Percentiles rank a stretch among this genome's conserved stretches.
These are phyloP conservation scores for Heliothis subflexa DNA, from an alignment of 1,140 invertebrate species.

Conservation along the genomic window DNA sequence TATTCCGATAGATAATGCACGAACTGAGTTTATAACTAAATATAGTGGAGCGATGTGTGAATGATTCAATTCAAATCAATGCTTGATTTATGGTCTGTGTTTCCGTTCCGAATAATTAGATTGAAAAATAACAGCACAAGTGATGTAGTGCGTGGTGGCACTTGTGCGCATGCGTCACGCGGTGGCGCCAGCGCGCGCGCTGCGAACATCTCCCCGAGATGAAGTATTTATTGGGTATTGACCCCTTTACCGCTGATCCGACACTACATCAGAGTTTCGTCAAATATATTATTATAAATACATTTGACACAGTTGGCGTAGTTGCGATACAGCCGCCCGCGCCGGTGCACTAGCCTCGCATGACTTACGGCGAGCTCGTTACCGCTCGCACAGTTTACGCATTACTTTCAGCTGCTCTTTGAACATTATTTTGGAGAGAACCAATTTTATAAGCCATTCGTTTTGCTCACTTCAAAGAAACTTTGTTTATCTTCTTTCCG, in stretches of 20 bases:
- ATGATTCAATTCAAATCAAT: constrained; percentile 31
- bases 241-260: constrained; percentile 25
- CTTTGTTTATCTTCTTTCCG: neutral
- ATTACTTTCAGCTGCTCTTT: neutral
- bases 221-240: constrained; percentile 43
- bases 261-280: constrained; percentile 29
- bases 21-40: constrained; percentile 3
- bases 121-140: constrained; percentile 31
- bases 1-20: neutral
- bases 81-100: constrained; percentile 17
- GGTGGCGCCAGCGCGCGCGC: constrained; percentile 1
- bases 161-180: constrained; percentile 38
- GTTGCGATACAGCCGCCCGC: too few species aligned
- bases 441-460: constrained; percentile 17
- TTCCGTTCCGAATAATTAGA: constrained; percentile 33
- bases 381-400: neutral
- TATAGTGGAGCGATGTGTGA: constrained; percentile 16
- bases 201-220: neutral
- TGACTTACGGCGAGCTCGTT: constrained; percentile 12
- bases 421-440: constrained; percentile 31
- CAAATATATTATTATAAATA: constrained; percentile 19
- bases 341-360: neutral
- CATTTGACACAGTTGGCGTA: neutral
- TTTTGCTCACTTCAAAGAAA: constrained; percentile 10
- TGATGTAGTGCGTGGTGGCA: constrained; percentile 29